Evolutionary conservation across 1,140 invertebrate genomes (phyloP).

Genomic region (Doryteuthis pealeii): DNA sequence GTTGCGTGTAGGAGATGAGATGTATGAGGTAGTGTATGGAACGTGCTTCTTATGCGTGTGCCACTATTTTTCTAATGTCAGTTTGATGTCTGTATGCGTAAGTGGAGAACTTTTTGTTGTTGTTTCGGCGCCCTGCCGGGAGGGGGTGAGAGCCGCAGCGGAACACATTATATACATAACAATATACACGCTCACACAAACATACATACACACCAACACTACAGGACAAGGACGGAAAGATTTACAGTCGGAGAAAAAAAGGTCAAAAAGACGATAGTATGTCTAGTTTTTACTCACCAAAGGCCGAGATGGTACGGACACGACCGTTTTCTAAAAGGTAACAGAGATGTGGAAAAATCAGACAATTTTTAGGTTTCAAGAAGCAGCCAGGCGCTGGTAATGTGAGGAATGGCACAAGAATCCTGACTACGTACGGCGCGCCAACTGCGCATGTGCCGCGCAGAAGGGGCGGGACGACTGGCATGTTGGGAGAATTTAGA

Average conservation of each 20-base stretch:
- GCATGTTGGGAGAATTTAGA: background rate
- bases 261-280: background rate
- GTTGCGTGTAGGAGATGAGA: too few species aligned
- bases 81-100: too few species aligned
- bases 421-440: conserved; percentile 76
- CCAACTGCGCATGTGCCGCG: background rate
- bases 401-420: conserved; percentile 93
- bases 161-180: too few species aligned
- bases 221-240: conserved; percentile 40
- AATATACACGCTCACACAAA: too few species aligned
- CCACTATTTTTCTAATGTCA: too few species aligned
- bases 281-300: background rate
- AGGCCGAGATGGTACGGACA: background rate
- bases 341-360: conserved; percentile 54
- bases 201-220: background rate
- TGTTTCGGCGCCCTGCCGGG: too few species aligned
- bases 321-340: conserved; percentile 6
- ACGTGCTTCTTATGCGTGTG: too few species aligned
- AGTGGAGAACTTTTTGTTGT: too few species aligned
- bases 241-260: conserved; percentile 38
- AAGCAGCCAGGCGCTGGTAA: conserved; percentile 80
- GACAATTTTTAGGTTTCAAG: conserved; percentile 16
- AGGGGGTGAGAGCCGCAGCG: too few species aligned
- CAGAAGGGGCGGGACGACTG: background rate
- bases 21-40: too few species aligned